Base-by-base conservation (phyloP, 2,888 invertebrate species). In the Lasioglossum malachurum region DNA sequence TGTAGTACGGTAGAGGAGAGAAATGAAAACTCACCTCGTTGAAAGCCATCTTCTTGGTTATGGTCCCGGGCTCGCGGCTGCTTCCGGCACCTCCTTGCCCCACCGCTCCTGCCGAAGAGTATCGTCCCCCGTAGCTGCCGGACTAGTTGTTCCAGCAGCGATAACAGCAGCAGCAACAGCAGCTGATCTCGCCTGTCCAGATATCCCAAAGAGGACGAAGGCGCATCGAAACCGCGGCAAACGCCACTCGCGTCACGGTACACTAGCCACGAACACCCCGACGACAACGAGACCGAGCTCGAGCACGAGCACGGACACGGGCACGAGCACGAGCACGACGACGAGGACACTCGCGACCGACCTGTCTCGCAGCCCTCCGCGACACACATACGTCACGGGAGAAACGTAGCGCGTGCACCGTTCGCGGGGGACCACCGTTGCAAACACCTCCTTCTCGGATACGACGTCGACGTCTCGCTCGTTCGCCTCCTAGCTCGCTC, bases 41-140 rank as follows among this genome's bases (percentile, higher is more conserved):
- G 97, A 97, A 97, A 97, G 97, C 97, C 97, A 97, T 97, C 94
- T 95, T 95, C 94, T 94, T 94, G 91, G 94, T 92, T 95, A 94
- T 92, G 94, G 93, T 94, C 93, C 94, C 93, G 93, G 94, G 92
- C 89, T 93, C 93, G 91, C 93, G 94, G 91, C 93, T 93, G 91
- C 92, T 94, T 92, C 94, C 94, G 93, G 94, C 93, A 89, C 94
- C 94, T 91, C 93, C 94, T 93, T 95, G 95, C 92, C 94, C 94
- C 95, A 94, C 94, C 91, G 93, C 93, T 94, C 88, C 87, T 86
- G 88, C 79, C 60, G 85, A 83, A 60, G 84, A 80, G 77, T 83
- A 85, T 87, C 92, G 89, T 87, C 86, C 86, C 80, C 88, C 84
- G 73, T 80, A 87, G 85, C 90, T 64, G 90, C 87, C 86, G 90